phyloP scores from a whole-genome alignment of 2,888 invertebrate genomes.

The Drosophila ustulata region DNA sequence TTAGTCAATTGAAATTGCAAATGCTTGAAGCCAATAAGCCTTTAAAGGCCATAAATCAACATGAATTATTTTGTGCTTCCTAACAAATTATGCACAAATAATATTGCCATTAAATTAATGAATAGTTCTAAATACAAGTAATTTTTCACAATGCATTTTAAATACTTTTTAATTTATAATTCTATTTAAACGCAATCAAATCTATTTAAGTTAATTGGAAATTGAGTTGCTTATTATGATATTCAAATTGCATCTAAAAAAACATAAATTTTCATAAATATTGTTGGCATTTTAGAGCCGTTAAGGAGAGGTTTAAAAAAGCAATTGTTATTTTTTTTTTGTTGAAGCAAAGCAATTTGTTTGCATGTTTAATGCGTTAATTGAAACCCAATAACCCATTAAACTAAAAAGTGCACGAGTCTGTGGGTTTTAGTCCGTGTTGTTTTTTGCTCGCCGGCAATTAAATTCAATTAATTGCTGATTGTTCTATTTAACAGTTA shows the following conservation, averaged over 20 bases:
- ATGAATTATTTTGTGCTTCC: neutral
- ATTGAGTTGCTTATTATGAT: neutral
- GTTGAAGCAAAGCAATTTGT: neutral
- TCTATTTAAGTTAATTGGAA: neutral
- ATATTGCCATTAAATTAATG: neutral
- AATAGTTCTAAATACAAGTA: neutral
- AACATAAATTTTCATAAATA: neutral
- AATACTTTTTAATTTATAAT: neutral
- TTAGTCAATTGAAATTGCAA: neutral
- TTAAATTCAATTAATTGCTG: slow-evolving; percentile 16
- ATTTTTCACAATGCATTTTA: neutral
- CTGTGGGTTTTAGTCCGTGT: neutral
- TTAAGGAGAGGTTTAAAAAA: neutral
- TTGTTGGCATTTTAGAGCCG: neutral
- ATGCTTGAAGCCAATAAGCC: too few relatives aligned
- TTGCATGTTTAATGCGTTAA: slow-evolving; percentile 18
- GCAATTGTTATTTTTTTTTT: neutral
- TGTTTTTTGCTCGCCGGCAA: slow-evolving; percentile 2
- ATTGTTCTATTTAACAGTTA: neutral
- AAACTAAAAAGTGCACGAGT: neutral
- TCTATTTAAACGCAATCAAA: neutral
- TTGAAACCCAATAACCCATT: slow-evolving; percentile 11
- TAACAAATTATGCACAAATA: neutral
- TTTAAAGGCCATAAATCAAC: neutral
- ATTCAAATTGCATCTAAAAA: neutral